Percentiles rank a stretch among this genome's conserved stretches.
Evolutionary conservation across 1,140 invertebrate genomes (phyloP).

Genomic region (Leptinotarsa defecta): DNA sequence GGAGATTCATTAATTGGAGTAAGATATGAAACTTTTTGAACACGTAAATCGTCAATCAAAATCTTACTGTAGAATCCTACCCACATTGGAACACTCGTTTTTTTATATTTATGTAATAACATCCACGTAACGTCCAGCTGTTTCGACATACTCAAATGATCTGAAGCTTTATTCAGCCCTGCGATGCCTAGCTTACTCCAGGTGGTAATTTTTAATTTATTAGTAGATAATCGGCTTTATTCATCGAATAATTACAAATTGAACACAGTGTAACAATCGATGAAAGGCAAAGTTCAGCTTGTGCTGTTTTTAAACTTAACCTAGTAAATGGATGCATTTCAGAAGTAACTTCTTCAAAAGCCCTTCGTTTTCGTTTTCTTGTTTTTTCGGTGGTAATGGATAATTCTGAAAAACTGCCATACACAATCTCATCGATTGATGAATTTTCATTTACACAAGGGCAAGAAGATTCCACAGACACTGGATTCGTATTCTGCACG

Average conservation of each 20-base stretch:
- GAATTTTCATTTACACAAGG: no score
- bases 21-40: slow-evolving; percentile 38
- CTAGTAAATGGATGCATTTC: slow-evolving; percentile 32
- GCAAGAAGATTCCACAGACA: no score
- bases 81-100: slow-evolving; percentile 47
- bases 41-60: slow-evolving; percentile 26
- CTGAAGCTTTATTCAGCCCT: slow-evolving; percentile 32
- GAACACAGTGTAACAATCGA: no score
- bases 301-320: no score
- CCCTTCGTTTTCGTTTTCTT: slow-evolving; percentile 28
- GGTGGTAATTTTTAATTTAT: slow-evolving; percentile 28
- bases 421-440: no score
- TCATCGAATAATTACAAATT: no score
- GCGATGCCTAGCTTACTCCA: slow-evolving; percentile 32
- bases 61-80: slow-evolving; percentile 43
- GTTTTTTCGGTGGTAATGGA: slow-evolving; percentile 11
- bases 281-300: no score
- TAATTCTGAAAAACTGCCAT: slow-evolving; percentile 13
- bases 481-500: no score
- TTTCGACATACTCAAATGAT: slow-evolving; percentile 34
- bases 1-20: slow-evolving; percentile 41
- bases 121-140: slow-evolving; percentile 30
- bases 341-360: slow-evolving; percentile 33
- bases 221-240: no score
- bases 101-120: slow-evolving; percentile 29